Evolutionary conservation across 2,113 vertebrate species (phyloP), one percentile per base, ranked within the genome.

Genomic region (Paramisgurnus dabryanus): DNA sequence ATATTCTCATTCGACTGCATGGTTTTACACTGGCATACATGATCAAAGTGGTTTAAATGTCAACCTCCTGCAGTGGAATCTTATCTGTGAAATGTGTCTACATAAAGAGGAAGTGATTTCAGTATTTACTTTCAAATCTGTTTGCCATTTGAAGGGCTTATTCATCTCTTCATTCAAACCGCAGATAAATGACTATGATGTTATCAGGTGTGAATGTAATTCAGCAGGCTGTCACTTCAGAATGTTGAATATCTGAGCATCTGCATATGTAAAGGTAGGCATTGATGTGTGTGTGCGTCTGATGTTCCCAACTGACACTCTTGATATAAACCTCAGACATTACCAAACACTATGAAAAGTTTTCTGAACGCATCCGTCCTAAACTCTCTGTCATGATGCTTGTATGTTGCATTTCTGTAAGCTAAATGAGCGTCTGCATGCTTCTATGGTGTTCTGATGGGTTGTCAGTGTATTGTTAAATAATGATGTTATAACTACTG

Each of bases 381-480:
- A 47, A 47, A 47, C 45, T 47, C 45, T 7, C 9, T 47, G 45
- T 9, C 45, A 47, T 6, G 45, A 8, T 47, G 6, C 7, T 47
- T 8, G 45, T 7, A 6, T 47, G 45, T 47, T 7, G 6, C 45
- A 7, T 47, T 5, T 7, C 7, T 47, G 45, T 7, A 8, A 2
- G 45, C 10, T 47, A 7, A 6, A 47, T 7, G 7, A 5, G 7
- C 7, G 45, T 6, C 7, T 8, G 45, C 2, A 8, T 7, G 45
- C 2, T 5, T 4, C 10, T 47, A 47, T 7, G 4, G 45, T 47
- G 18, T 27, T 27, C 67, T 49, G 18, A 3, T 0, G 49, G 11
- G 12, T 15, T 87, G 85, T 87, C 84, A 88, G 72, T 15, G 6
- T 40, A 75, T 8, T 74, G 17, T 17, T 47, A 47, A 7, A 9